These are phyloP conservation scores for Callaeas wilsoni DNA, from an alignment of 2,113 vertebrate genomes.

Conservation along the genomic window DNA sequence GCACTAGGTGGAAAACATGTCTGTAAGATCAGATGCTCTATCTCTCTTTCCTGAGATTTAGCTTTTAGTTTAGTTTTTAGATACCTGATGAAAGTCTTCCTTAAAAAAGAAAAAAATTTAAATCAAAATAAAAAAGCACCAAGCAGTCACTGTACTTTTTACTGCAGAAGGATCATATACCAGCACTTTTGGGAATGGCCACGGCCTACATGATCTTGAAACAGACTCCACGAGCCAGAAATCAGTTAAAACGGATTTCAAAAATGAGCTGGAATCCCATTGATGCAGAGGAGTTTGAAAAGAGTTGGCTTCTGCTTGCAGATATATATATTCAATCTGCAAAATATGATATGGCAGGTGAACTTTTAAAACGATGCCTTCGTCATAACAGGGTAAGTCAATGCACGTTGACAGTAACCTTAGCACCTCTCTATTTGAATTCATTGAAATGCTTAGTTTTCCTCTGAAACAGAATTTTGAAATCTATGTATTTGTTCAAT, in stretches of 20 bases:
- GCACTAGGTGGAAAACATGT: not conserved
- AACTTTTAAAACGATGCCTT: conserved; percentile 88
- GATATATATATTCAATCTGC: conserved; percentile 97
- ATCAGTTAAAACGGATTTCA: conserved; percentile 92
- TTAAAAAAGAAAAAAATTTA: not conserved
- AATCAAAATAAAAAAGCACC: not conserved
- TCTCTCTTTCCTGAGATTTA: not conserved
- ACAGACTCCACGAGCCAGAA: conserved; percentile 91
- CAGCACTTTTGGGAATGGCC: conserved; percentile 93
- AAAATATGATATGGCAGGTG: conserved; percentile 93
- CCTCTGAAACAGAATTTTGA: not conserved
- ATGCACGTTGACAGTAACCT: not conserved
- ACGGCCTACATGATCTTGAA: conserved; percentile 97
- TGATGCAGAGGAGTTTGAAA: conserved; percentile 97
- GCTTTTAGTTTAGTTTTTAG: not conserved
- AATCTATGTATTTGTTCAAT: not conserved
- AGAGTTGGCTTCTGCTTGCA: conserved; percentile 94
- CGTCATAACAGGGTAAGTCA: conserved; percentile 87
- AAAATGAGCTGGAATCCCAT: conserved; percentile 95
- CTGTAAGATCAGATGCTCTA: not conserved
- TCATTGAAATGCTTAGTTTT: not conserved
- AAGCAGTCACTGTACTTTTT: not conserved
- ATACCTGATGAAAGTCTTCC: not conserved
- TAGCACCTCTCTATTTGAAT: not conserved
- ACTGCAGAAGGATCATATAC: conserved; percentile 90